Conservation (phyloP, 2,113 vertebrate species). For the Fregata magnificens region DNA sequence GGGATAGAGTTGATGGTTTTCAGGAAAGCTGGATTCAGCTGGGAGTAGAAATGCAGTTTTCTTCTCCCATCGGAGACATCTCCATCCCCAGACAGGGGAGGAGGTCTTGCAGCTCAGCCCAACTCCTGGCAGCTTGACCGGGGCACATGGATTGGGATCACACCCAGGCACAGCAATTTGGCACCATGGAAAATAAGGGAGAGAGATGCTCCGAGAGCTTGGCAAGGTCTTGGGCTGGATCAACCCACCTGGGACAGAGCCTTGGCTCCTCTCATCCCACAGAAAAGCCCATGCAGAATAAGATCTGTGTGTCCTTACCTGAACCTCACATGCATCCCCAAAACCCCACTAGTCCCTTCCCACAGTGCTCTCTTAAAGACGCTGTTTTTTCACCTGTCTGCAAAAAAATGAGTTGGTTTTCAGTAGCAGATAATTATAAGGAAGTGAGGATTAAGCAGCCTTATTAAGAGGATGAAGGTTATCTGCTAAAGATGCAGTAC, state of each 20-base stretch:
- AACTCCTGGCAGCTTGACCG: fast-evolving
- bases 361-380: not conserved
- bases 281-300: not conserved
- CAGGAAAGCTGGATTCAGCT: not conserved
- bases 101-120: not conserved
- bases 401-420: not conserved
- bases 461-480: conserved; percentile 8
- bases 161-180: fast-evolving
- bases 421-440: not conserved
- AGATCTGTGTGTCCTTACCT: not conserved
- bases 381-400: not conserved
- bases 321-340: not conserved
- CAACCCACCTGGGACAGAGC: not conserved
- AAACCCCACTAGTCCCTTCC: not conserved
- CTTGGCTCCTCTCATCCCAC: not conserved
- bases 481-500: not conserved
- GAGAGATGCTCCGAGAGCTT: not conserved
- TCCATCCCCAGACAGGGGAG: fast-evolving
- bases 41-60: not conserved
- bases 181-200: fast-evolving
- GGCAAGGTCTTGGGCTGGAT: not conserved
- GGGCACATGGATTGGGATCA: fast-evolving
- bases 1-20: not conserved
- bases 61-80: not conserved
- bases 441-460: not conserved